Evolutionary conservation across 2,113 vertebrate species (phyloP).

Genomic region (Tor tambroides): DNA sequence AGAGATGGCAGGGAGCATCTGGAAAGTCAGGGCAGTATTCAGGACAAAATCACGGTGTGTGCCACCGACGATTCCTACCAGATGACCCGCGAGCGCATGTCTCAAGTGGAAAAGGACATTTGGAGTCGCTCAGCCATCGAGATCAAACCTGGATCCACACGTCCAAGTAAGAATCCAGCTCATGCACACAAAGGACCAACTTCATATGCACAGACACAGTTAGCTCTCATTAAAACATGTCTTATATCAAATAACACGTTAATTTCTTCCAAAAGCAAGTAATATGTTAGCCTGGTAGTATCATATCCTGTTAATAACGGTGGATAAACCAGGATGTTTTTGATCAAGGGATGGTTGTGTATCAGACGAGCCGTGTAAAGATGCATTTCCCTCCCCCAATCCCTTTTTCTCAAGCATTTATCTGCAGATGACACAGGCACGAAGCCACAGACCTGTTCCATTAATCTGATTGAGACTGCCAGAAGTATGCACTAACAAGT

Average conservation of each 20-base stretch:
- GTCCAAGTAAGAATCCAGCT: slow-evolving; percentile 69
- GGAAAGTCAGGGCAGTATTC: slow-evolving; percentile 84
- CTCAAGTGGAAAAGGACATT: slow-evolving; percentile 81
- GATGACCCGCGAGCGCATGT: slow-evolving; percentile 75
- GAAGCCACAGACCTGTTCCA: slow-evolving; percentile 63
- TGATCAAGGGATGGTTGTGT: not conserved
- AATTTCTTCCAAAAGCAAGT: not conserved
- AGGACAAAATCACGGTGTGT: slow-evolving; percentile 85
- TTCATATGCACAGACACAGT: not conserved
- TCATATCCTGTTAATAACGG: not conserved
- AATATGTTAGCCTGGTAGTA: not conserved
- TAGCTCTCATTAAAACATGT: not conserved
- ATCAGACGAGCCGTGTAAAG: not conserved
- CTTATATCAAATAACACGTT: not conserved
- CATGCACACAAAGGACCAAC: slow-evolving; percentile 1
- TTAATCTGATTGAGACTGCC: slow-evolving; percentile 64
- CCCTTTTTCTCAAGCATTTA: slow-evolving; percentile 58
- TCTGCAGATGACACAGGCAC: slow-evolving; percentile 62
- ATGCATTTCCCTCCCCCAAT: slow-evolving; percentile 19
- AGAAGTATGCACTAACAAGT: slow-evolving; percentile 68
- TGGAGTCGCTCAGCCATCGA: slow-evolving; percentile 77
- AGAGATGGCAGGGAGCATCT: slow-evolving; percentile 78
- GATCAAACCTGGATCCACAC: slow-evolving; percentile 73
- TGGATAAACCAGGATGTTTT: not conserved
- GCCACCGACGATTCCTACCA: slow-evolving; percentile 82